Evolutionary conservation across 37 sponge, comb jelly and placozoan species (phyloP).

Genomic region (Bolinopsis microptera): DNA sequence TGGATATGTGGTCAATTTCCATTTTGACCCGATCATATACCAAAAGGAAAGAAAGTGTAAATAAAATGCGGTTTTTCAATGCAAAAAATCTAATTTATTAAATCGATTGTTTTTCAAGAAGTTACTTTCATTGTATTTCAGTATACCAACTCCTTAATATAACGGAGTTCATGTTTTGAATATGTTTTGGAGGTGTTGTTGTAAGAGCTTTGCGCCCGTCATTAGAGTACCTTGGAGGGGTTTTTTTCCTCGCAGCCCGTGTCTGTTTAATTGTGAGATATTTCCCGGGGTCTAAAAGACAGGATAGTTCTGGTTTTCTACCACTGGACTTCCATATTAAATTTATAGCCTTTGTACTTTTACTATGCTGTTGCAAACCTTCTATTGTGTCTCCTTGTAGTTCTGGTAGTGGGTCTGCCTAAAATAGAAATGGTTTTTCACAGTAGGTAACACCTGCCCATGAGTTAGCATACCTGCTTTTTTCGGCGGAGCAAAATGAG

Average conservation of each 20-base stretch:
- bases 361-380: background rate
- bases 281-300: background rate
- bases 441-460: too few relatives aligned
- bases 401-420: background rate
- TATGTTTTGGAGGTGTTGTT: background rate
- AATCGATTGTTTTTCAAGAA: background rate
- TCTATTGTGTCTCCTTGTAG: background rate
- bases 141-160: background rate
- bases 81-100: background rate
- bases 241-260: background rate
- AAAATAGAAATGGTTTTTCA: too few relatives aligned
- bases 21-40: too few relatives aligned
- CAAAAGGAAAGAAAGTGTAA: too few relatives aligned
- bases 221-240: background rate
- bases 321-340: background rate
- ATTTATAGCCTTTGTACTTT: background rate
- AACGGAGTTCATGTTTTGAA: background rate
- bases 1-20: too few relatives aligned
- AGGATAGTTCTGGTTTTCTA: conserved; percentile 41
- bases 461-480: too few relatives aligned
- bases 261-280: background rate
- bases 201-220: background rate
- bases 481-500: too few relatives aligned
- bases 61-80: background rate
- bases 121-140: background rate